Percentiles rank a stretch among this genome's conserved stretches.
Evolutionary conservation across 2,113 vertebrate species (phyloP).

Genomic region (Arvicanthis niloticus): DNA sequence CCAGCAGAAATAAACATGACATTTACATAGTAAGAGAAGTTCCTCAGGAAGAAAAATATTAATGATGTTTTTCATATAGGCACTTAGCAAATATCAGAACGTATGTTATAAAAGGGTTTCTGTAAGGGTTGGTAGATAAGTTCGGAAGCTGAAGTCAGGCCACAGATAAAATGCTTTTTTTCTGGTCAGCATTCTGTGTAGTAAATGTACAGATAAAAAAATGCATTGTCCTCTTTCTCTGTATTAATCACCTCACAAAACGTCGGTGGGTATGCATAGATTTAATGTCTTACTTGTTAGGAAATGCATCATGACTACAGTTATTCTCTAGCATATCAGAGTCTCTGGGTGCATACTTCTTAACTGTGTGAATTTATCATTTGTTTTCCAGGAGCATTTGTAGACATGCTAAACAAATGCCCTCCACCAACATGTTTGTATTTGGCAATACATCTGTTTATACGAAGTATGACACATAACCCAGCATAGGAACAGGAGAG

Average conservation of each 20-base stretch:
- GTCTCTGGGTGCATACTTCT: neutral
- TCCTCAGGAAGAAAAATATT: neutral
- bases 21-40: neutral
- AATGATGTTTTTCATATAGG: conserved; percentile 9
- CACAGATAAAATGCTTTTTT: conserved; percentile 5
- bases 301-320: conserved; percentile 27
- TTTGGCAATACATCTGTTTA: neutral
- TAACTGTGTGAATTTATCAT: conserved; percentile 15
- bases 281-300: conserved; percentile 50
- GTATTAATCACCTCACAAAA: neutral
- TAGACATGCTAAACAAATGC: neutral
- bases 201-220: neutral
- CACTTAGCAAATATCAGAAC: neutral
- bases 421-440: neutral
- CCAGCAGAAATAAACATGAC: neutral
- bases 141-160: conserved; percentile 19
- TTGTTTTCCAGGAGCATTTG: neutral
- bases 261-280: neutral
- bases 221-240: conserved; percentile 27
- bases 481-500: neutral
- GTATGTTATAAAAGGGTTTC: conserved; percentile 10
- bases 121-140: neutral
- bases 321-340: neutral
- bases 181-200: neutral
- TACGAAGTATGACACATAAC: neutral